These are phyloP conservation scores for Callaeas wilsoni DNA, from an alignment of 2,113 vertebrate genomes.

Conservation along the genomic window DNA sequence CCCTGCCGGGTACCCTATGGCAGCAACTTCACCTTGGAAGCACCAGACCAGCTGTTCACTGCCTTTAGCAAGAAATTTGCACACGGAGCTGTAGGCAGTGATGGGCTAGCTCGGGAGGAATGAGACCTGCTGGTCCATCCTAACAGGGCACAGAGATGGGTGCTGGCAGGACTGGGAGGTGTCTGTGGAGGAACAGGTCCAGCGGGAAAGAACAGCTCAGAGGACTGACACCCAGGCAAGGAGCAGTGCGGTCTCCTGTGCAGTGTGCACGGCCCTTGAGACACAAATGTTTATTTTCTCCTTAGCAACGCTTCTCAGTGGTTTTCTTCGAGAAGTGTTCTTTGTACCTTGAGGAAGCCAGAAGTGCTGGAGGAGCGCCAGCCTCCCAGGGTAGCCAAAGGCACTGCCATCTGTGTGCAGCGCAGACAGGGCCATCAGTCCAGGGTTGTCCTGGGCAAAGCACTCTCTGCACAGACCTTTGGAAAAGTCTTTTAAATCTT, in stretches of 20 bases:
- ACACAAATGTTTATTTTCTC: neutral
- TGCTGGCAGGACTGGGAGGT: neutral
- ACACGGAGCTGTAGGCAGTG: fast-evolving
- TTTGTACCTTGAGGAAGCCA: neutral
- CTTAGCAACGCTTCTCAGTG: neutral
- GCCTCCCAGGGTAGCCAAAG: neutral
- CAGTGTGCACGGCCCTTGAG: neutral
- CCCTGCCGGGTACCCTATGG: fast-evolving
- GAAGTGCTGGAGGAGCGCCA: neutral
- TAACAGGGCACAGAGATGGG: neutral
- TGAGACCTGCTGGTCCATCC: neutral
- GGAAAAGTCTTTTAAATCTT: neutral
- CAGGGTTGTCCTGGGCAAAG: neutral
- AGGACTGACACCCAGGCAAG: neutral
- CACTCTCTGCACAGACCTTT: neutral
- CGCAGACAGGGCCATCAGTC: neutral
- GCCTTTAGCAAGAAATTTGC: neutral
- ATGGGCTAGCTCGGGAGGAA: neutral
- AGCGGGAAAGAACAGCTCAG: neutral
- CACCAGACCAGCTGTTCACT: neutral
- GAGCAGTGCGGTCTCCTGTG: fast-evolving
- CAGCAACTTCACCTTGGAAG: neutral
- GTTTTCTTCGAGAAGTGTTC: neutral
- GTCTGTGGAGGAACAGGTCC: neutral
- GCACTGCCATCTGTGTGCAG: neutral